A percentile compares a stretch with the other conserved stretches of the same genome.
These are phyloP conservation scores for Parotia lawesii DNA, from an alignment of 2,113 vertebrate species.

Conservation along the genomic window DNA sequence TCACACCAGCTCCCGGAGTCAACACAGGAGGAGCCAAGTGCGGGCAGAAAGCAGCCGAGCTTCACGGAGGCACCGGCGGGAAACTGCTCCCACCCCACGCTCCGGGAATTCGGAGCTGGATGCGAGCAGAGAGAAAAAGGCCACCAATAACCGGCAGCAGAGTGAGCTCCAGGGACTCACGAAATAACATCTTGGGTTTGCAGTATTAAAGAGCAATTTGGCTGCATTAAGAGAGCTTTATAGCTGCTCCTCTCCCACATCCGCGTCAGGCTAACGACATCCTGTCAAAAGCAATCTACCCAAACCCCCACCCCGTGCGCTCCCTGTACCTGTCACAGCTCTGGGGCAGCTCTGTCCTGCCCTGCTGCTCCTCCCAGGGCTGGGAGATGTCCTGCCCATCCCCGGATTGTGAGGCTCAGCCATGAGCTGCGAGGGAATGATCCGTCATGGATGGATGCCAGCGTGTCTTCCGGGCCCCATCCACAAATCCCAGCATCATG, in stretches of 20 bases:
- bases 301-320: not conserved
- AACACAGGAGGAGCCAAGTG: not conserved
- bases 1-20: not conserved
- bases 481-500: fast-evolving
- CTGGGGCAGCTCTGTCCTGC: not conserved
- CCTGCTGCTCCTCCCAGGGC: not conserved
- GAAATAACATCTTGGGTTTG: constrained; percentile 25
- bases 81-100: not conserved
- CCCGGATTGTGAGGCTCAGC: not conserved
- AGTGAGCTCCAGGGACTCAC: not conserved
- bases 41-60: not conserved
- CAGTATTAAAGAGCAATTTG: constrained; percentile 62
- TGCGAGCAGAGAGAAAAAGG: not conserved
- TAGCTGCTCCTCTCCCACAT: constrained; percentile 37
- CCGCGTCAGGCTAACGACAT: not conserved
- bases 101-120: not conserved
- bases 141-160: not conserved
- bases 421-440: fast-evolving
- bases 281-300: constrained; percentile 13
- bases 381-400: not conserved
- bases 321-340: not conserved
- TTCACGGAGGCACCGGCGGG: fast-evolving
- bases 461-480: not conserved
- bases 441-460: fast-evolving
- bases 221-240: constrained; percentile 22